phyloP scores from a whole-genome alignment of 2,797 vertebrate genomes.

The Galagoides demidoff region DNA sequence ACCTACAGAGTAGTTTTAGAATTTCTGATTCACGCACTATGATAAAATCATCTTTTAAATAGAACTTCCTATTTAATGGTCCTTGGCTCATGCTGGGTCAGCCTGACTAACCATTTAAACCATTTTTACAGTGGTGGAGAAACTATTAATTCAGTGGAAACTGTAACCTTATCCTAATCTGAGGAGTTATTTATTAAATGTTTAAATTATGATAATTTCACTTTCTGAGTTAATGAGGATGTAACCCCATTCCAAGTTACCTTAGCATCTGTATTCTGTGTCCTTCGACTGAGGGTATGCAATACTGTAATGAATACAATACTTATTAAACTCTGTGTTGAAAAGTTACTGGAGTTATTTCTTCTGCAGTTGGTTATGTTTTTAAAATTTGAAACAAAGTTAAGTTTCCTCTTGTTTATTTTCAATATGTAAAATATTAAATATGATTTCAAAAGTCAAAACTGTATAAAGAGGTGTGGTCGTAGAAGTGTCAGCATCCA shows the following conservation, averaged over 20 bases:
- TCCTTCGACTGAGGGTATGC: not conserved
- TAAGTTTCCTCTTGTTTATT: not conserved
- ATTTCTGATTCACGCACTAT: not conserved
- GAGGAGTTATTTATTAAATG: not conserved
- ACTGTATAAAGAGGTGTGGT: not conserved
- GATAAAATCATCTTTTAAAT: not conserved
- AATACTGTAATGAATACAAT: not conserved
- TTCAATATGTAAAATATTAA: not conserved
- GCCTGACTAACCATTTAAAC: not conserved
- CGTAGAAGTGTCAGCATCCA: not conserved
- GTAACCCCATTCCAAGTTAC: not conserved
- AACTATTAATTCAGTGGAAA: not conserved
- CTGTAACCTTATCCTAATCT: not conserved
- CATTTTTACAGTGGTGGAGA: not conserved
- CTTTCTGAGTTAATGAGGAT: not conserved
- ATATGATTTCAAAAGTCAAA: not conserved
- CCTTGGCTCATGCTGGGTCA: not conserved
- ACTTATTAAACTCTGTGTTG: not conserved
- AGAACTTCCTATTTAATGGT: not conserved
- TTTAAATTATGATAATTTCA: not conserved
- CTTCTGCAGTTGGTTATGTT: not conserved
- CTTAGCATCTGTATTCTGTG: not conserved
- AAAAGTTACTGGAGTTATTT: not conserved
- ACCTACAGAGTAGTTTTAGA: not conserved
- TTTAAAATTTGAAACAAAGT: not conserved